Percentiles rank a stretch among this genome's conserved stretches.
Conservation (phyloP, 2,888 invertebrate genomes). For the Dyspetes luteomarginatus region DNA sequence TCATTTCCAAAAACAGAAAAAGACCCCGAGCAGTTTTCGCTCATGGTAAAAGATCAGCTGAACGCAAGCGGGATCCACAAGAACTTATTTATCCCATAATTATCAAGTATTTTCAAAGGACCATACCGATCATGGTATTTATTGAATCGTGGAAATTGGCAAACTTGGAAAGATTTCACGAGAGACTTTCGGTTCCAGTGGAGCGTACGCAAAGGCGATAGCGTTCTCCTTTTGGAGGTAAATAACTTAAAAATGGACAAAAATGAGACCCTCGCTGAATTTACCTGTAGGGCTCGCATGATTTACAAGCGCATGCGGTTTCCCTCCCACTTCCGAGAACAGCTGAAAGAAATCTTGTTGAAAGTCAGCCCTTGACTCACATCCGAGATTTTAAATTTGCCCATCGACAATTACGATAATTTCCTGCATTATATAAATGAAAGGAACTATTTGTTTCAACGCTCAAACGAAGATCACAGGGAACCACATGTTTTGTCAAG, state of each 20-base stretch:
- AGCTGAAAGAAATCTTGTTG: slow-evolving; percentile 44
- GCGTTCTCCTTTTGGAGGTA: slow-evolving; percentile 36
- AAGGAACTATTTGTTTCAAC: slow-evolving; percentile 8
- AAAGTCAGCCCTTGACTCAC: slow-evolving; percentile 52
- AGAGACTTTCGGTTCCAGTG: slow-evolving; percentile 51
- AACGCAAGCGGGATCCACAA: slow-evolving; percentile 29
- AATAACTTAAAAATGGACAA: slow-evolving; percentile 33
- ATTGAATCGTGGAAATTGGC: slow-evolving; percentile 31
- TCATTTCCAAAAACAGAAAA: slow-evolving; percentile 31
- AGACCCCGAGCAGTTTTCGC: slow-evolving; percentile 32
- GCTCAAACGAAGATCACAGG: not conserved
- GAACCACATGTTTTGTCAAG: not conserved
- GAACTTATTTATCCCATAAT: slow-evolving; percentile 29
- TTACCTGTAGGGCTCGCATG: slow-evolving; percentile 47
- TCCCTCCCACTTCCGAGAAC: slow-evolving; percentile 38
- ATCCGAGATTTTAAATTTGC: slow-evolving; percentile 40
- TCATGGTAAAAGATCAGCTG: slow-evolving; percentile 15
- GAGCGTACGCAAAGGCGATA: slow-evolving; percentile 38
- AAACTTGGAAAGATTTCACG: slow-evolving; percentile 41
- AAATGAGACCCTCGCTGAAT: slow-evolving; percentile 44
- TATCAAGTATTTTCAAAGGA: slow-evolving; percentile 45
- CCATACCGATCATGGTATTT: slow-evolving; percentile 52
- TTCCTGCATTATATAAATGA: slow-evolving; percentile 16
- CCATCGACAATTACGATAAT: slow-evolving; percentile 12
- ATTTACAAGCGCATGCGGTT: slow-evolving; percentile 51